phyloP scores from a whole-genome alignment of 2,113 vertebrate species.

The Lasiurus cinereus region DNA sequence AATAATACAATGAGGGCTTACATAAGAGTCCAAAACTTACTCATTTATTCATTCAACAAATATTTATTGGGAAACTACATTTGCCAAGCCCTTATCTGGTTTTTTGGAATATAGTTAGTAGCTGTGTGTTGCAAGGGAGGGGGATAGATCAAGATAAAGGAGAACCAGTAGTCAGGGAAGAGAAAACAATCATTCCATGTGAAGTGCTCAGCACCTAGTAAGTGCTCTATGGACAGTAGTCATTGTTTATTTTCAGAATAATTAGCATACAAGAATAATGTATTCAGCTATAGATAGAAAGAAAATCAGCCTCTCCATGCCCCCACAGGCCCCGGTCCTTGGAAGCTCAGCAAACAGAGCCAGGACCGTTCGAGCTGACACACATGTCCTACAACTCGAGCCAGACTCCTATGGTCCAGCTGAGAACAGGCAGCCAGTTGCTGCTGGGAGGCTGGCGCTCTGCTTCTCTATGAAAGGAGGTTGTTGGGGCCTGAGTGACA shows the following conservation, averaged over 20 bases:
- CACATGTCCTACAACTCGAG: too few species aligned
- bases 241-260: not conserved
- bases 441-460: not conserved
- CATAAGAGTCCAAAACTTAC: not conserved
- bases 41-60: not conserved
- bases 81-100: not conserved
- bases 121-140: not conserved
- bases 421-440: not conserved
- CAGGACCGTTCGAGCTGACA: not conserved
- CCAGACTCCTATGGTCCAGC: not conserved
- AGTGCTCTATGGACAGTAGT: not conserved
- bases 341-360: not conserved
- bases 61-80: not conserved
- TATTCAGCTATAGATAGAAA: not conserved
- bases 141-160: not conserved
- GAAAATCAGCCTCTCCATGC: not conserved
- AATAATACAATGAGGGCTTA: not conserved
- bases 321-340: not conserved
- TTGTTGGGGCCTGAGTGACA: not conserved
- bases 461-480: not conserved
- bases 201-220: not conserved
- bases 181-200: accelerated
- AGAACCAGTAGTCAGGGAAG: not conserved
- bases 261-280: not conserved
- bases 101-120: not conserved